Conservation (phyloP, 2,888 invertebrate species). For the Chouioia cunea region DNA sequence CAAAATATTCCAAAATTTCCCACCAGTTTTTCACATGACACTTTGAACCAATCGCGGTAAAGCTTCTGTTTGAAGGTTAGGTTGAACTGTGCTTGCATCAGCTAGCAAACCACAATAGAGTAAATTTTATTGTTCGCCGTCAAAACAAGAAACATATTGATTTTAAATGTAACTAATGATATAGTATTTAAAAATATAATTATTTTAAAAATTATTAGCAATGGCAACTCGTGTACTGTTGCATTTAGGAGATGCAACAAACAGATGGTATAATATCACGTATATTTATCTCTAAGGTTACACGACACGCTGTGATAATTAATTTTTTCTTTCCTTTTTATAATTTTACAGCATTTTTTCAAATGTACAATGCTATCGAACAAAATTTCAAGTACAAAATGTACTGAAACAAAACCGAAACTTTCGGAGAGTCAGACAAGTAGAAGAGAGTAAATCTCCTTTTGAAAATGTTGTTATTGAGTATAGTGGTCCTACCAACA, state of each 20-base stretch:
- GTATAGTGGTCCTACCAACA: constrained; percentile 66
- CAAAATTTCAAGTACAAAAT: constrained; percentile 51
- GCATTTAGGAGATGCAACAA: constrained; percentile 51
- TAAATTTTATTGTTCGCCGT: not conserved
- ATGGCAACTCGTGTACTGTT: constrained; percentile 57
- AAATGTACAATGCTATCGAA: constrained; percentile 50
- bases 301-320: constrained; percentile 30
- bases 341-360: constrained; percentile 56
- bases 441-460: constrained; percentile 13
- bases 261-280: constrained; percentile 54
- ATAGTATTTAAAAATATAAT: constrained; percentile 12
- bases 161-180: constrained; percentile 14
- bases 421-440: constrained; percentile 51
- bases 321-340: constrained; percentile 21
- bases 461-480: constrained; percentile 32
- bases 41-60: not conserved
- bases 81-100: too few relatives aligned
- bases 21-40: not conserved
- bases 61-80: too few relatives aligned
- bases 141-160: not conserved
- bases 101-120: too few relatives aligned
- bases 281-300: constrained; percentile 42
- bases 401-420: constrained; percentile 52
- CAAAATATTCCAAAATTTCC: not conserved
- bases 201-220: constrained; percentile 1